These are phyloP conservation scores for Trididemnum miniatum DNA, from an alignment of 23 tunicate genomes.

Conservation along the genomic window DNA sequence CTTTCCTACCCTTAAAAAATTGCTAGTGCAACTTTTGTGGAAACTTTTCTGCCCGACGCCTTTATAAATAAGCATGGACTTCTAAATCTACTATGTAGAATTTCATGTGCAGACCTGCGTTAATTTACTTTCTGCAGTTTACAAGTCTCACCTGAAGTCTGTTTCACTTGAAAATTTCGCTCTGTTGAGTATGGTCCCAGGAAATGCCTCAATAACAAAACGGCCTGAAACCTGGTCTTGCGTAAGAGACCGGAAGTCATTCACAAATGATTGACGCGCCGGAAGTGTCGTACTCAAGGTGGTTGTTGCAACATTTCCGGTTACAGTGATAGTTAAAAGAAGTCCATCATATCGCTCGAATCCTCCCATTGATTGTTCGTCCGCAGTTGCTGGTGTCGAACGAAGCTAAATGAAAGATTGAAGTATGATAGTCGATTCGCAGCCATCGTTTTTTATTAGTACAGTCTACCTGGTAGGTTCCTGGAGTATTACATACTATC, in stretches of 20 bases:
- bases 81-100: too few species aligned
- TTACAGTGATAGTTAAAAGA: slow-evolving; percentile 40
- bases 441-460: too few species aligned
- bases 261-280: slow-evolving; percentile 5
- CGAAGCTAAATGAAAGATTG: too few species aligned
- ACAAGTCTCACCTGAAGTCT: slow-evolving; percentile 54
- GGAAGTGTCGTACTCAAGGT: slow-evolving; percentile 37
- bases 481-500: slow-evolving; percentile 57
- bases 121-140: too few species aligned
- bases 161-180: slow-evolving; percentile 25
- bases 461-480: slow-evolving; percentile 67
- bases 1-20: too few species aligned
- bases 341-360: slow-evolving; percentile 27
- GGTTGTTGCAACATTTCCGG: slow-evolving; percentile 24
- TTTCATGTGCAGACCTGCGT: too few species aligned
- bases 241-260: slow-evolving; percentile 31
- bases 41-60: too few species aligned
- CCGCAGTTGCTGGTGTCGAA: slow-evolving; percentile 14
- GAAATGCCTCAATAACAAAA: slow-evolving; percentile 50
- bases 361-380: slow-evolving; percentile 47
- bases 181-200: slow-evolving; percentile 43
- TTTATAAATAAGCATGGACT: too few species aligned
- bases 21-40: too few species aligned
- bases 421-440: too few species aligned
- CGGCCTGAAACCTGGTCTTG: slow-evolving; percentile 45